phyloP scores from a whole-genome alignment of 2,113 vertebrate genomes.

The Catharus fuscescens region DNA sequence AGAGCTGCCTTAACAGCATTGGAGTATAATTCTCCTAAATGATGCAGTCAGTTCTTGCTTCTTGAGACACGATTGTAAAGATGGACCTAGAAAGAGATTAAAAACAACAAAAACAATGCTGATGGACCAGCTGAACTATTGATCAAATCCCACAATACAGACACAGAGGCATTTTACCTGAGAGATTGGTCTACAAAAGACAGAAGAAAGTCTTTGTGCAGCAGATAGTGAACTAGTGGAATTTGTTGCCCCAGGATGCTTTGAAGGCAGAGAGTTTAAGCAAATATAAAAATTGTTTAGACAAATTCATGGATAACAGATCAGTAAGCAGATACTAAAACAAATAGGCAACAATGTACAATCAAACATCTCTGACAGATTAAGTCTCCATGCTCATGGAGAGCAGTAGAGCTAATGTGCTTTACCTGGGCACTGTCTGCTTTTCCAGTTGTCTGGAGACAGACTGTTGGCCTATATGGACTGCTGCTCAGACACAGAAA shows the following conservation, averaged over 20 bases:
- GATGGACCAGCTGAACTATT: neutral
- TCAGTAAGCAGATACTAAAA: neutral
- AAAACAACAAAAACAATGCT: neutral
- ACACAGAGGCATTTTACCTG: neutral
- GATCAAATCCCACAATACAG: neutral
- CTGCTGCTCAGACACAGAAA: neutral
- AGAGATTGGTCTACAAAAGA: neutral
- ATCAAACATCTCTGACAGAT: neutral
- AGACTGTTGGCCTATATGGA: neutral
- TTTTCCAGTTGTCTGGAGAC: neutral
- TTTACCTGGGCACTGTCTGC: neutral
- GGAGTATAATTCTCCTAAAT: neutral
- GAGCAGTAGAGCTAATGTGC: neutral
- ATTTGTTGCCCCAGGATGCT: neutral
- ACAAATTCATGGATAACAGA: neutral
- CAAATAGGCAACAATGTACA: accelerated
- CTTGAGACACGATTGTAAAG: neutral
- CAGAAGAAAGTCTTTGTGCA: neutral
- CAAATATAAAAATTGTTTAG: neutral
- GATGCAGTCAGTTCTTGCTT: neutral
- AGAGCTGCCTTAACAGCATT: neutral
- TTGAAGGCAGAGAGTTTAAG: neutral
- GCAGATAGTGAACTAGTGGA: neutral
- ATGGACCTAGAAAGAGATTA: neutral
- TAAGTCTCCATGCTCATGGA: neutral